phyloP scores from a whole-genome alignment of 2,888 invertebrate species.

The Agriopis marginaria region DNA sequence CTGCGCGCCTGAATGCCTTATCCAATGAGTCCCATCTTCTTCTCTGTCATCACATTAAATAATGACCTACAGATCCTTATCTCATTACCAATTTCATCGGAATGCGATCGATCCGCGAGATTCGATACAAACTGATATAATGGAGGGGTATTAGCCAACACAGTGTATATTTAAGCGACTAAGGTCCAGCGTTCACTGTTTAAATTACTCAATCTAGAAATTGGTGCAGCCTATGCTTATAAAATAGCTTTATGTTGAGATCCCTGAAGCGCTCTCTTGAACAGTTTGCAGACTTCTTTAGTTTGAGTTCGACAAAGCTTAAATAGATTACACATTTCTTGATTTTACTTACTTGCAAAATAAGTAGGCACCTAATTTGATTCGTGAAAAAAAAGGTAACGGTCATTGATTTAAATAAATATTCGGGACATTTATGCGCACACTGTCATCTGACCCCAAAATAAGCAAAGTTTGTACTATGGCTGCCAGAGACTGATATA shows the following conservation, averaged over 20 bases:
- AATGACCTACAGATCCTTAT: constrained; percentile 75
- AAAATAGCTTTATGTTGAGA: constrained; percentile 25
- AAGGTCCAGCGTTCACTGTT: constrained; percentile 51
- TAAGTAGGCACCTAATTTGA: too few relatives aligned
- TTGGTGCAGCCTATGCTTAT: constrained; percentile 23
- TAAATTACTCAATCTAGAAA: constrained; percentile 41
- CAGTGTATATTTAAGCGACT: constrained; percentile 55
- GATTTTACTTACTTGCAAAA: too few relatives aligned
- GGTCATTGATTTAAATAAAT: too few relatives aligned
- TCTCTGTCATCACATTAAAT: constrained; percentile 57
- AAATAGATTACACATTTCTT: too few relatives aligned
- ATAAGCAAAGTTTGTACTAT: too few relatives aligned
- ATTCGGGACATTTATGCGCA: too few relatives aligned
- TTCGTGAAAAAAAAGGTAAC: too few relatives aligned
- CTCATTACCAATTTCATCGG: constrained; percentile 82
- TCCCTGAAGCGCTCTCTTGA: background rate
- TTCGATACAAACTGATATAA: constrained; percentile 71
- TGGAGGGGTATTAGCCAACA: constrained; percentile 71
- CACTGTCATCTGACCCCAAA: too few relatives aligned
- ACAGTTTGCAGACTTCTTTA: background rate
- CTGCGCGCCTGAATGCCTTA: background rate
- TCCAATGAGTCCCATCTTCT: background rate
- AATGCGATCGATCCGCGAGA: constrained; percentile 68
- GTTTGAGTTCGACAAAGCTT: background rate
- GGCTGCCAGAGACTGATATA: too few relatives aligned